These are phyloP conservation scores for Regulus satrapa DNA, from an alignment of 2,113 vertebrate genomes.

Conservation along the genomic window DNA sequence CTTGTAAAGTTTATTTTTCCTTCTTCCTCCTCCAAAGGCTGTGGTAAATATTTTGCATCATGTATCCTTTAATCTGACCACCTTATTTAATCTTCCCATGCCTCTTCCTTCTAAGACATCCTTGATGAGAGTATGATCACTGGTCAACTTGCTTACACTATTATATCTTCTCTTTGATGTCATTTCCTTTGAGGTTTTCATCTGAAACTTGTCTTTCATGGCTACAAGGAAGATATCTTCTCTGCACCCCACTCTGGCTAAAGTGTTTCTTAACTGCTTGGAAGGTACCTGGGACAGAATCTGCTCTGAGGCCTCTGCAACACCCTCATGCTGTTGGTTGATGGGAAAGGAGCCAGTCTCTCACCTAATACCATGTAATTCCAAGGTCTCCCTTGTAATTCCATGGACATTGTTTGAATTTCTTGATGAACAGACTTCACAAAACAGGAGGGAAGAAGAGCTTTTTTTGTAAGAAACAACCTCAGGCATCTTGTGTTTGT, in stretches of 20 bases:
- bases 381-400: neutral
- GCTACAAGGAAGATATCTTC: neutral
- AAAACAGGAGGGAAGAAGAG: neutral
- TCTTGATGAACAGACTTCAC: neutral
- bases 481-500: neutral
- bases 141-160: neutral
- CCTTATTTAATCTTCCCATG: neutral
- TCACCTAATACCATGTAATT: neutral
- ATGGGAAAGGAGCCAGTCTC: neutral
- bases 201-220: neutral
- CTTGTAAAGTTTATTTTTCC: neutral
- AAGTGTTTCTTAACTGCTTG: neutral
- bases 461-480: neutral
- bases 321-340: neutral
- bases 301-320: neutral
- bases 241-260: neutral
- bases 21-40: neutral
- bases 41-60: neutral
- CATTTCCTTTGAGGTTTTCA: neutral
- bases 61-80: neutral
- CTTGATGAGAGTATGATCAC: neutral
- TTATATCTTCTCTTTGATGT: neutral
- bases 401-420: accelerated
- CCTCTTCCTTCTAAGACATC: neutral
- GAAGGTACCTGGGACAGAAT: neutral